phyloP scores from a whole-genome alignment of 2,113 vertebrate genomes.

The Acinonyx jubatus region DNA sequence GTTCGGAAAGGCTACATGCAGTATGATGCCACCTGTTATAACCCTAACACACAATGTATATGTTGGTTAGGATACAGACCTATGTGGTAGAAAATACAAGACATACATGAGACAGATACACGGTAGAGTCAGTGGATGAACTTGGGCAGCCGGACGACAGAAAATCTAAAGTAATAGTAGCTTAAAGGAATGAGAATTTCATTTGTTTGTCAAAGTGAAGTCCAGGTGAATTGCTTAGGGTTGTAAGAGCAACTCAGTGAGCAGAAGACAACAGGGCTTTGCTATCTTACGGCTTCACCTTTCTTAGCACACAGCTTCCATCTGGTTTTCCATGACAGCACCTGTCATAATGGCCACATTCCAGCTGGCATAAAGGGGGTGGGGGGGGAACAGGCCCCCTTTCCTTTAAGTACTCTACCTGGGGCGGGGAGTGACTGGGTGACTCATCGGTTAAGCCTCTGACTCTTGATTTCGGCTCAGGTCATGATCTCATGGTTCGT shows the following conservation, averaged over 20 bases:
- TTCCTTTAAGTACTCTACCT: neutral
- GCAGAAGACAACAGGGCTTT: neutral
- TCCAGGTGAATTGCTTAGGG: neutral
- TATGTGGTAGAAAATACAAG: neutral
- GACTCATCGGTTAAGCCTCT: too few species aligned
- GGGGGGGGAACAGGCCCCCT: accelerated
- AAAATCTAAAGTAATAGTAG: neutral
- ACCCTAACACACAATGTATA: neutral
- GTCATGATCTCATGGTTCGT: too few species aligned
- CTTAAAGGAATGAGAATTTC: neutral
- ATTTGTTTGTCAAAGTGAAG: neutral
- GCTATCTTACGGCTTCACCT: neutral
- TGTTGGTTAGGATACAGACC: neutral
- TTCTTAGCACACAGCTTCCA: neutral
- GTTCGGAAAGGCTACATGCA: neutral
- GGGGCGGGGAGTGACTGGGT: too few species aligned
- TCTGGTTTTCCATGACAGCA: neutral
- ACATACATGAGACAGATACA: neutral
- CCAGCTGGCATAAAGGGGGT: accelerated
- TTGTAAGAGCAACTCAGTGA: neutral
- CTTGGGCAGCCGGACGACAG: neutral
- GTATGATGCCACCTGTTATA: neutral
- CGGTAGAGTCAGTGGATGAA: neutral
- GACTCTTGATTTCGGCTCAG: too few species aligned
- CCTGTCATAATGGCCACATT: neutral